Evolutionary conservation across 2,797 vertebrate genomes (phyloP).

Genomic region (Babyrousa celebensis): DNA sequence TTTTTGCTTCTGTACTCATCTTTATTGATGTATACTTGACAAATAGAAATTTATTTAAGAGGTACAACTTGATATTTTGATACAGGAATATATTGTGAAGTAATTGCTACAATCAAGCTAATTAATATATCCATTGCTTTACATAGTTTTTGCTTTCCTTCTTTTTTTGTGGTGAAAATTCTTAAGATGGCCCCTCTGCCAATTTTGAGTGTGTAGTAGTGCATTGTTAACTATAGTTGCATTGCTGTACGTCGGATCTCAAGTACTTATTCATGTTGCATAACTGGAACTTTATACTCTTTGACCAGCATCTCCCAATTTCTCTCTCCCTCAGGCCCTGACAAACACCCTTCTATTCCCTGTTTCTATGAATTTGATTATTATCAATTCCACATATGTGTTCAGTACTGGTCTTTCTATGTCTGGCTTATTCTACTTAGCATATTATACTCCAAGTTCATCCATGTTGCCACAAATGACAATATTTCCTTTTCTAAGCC

Average conservation of each 20-base stretch:
- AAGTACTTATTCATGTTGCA: background rate
- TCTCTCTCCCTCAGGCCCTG: background rate
- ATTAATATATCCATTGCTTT: background rate
- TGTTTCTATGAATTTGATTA: background rate
- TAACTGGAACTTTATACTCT: too few relatives aligned
- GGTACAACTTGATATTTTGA: background rate
- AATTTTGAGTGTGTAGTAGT: background rate
- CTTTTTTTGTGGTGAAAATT: background rate
- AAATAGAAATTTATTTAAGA: constrained; percentile 1
- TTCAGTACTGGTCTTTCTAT: background rate
- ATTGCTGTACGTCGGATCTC: background rate
- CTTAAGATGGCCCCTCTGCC: background rate
- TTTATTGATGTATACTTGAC: background rate
- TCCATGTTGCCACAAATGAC: background rate
- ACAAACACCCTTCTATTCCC: background rate
- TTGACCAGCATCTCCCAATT: background rate
- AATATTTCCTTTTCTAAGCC: background rate
- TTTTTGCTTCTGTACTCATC: background rate
- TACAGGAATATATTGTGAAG: background rate
- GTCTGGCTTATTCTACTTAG: background rate
- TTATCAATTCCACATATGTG: background rate
- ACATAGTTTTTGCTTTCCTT: background rate
- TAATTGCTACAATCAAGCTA: background rate
- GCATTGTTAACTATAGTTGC: background rate
- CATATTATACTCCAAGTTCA: background rate